These are phyloP conservation scores for Ectemnius lituratus DNA, from an alignment of 2,888 invertebrate genomes.

Conservation along the genomic window DNA sequence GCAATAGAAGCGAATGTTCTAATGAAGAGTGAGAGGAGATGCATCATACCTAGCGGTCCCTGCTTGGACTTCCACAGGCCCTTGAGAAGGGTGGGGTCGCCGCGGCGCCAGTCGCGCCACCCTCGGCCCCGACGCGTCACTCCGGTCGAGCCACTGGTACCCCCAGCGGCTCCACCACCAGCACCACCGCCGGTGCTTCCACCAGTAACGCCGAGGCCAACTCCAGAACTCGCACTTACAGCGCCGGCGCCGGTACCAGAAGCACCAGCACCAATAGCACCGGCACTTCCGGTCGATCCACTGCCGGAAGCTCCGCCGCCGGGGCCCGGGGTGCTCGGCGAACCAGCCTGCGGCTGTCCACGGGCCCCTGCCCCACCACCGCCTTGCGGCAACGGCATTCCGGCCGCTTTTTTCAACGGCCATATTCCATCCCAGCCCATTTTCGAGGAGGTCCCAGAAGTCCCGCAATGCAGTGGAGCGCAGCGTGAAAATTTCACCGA, in stretches of 20 bases:
- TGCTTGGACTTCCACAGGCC: constrained; percentile 85
- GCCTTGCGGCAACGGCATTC: constrained; percentile 79
- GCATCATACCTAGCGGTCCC: constrained; percentile 83
- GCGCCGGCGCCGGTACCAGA: constrained; percentile 54
- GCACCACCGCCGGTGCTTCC: constrained; percentile 80
- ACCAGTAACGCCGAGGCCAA: constrained; percentile 75
- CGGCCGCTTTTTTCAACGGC: constrained; percentile 70
- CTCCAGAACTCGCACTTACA: constrained; percentile 72
- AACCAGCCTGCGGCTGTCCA: constrained; percentile 78
- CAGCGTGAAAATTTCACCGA: constrained; percentile 47
- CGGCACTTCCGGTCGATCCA: constrained; percentile 77
- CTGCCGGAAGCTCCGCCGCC: constrained; percentile 63
- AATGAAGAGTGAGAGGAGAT: neutral
- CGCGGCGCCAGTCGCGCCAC: constrained; percentile 86
- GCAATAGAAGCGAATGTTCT: neutral
- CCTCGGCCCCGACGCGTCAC: constrained; percentile 80
- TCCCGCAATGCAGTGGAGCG: constrained; percentile 50
- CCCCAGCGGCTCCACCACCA: constrained; percentile 65
- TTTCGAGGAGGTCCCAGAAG: constrained; percentile 38
- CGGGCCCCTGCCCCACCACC: constrained; percentile 80
- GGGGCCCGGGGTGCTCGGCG: constrained; percentile 70
- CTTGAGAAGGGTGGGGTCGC: constrained; percentile 86
- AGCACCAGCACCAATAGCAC: constrained; percentile 51
- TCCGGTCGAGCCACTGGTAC: constrained; percentile 59
- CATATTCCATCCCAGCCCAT: neutral